A percentile compares a stretch with the other conserved stretches of the same genome.
Conservation (phyloP, 2,888 invertebrate genomes). For the Vanessa cardui region DNA sequence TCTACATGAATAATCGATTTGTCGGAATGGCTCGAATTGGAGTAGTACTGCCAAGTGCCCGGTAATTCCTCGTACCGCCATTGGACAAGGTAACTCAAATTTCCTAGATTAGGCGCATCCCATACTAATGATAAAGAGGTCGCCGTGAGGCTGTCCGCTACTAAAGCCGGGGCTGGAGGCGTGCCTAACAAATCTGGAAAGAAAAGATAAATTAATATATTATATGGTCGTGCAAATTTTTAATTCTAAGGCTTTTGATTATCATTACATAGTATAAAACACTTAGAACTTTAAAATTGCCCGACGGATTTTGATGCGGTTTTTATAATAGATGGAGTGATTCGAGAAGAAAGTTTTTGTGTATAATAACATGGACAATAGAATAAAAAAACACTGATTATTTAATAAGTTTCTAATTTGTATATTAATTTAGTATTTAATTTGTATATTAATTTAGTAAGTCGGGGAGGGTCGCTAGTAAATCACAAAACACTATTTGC, state of each 20-base stretch:
- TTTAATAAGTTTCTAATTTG: too few species aligned
- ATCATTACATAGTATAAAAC: too few species aligned
- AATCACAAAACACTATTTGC: neutral
- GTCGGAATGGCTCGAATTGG: constrained; percentile 87
- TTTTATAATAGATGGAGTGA: too few species aligned
- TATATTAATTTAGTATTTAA: too few species aligned
- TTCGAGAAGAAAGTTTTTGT: too few species aligned
- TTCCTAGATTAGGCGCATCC: constrained; percentile 84
- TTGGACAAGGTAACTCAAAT: constrained; percentile 86
- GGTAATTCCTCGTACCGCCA: constrained; percentile 88
- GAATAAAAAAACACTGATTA: too few species aligned
- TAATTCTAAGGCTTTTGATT: neutral
- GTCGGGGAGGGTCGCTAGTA: too few species aligned
- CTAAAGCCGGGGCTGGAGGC: constrained; percentile 89
- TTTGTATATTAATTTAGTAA: too few species aligned
- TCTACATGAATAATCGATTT: constrained; percentile 87
- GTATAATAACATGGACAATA: too few species aligned
- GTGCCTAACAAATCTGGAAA: constrained; percentile 84
- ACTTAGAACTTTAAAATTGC: too few species aligned
- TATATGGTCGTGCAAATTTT: neutral
- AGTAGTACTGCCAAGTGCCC: constrained; percentile 92
- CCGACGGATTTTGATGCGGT: too few species aligned
- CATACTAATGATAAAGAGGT: constrained; percentile 91
- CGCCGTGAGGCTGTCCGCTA: constrained; percentile 89
- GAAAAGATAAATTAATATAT: neutral